Evolutionary conservation across 2,888 invertebrate genomes (phyloP), one percentile per base, ranked within the genome.

Genomic region (Dryococelus australis): DNA sequence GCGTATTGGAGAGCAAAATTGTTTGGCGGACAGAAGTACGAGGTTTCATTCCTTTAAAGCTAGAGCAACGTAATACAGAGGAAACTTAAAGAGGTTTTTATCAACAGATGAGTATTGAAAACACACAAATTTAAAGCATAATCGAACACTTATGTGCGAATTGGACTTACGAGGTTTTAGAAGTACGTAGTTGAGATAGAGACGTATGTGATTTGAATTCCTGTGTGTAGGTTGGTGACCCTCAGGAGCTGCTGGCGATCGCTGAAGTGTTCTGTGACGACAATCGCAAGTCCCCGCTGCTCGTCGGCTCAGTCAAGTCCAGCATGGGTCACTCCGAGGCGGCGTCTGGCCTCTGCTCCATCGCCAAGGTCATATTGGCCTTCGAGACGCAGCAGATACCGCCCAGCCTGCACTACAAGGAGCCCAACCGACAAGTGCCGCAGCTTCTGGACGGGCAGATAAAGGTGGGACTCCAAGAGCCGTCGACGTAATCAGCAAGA

Each of bases 271-370:
- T 94, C 90, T 95, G 95, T 90, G 91, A 92, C 79, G 91, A 92
- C 79, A 91, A 93, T 85, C 92, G 95, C 87, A 93, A 93, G 0
- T 93, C 94, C 0, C 94, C 95, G 0, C 92, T 96, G 1, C 92
- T 94, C 9, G 94, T 96, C 84, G 99, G 99, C 3, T 98, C 98
- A 0, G 95, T 98, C 53, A 99, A 99, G 92, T 98, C 98, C 0
- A 99, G 98, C 92, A 94, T 98, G 92, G 99, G 99, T 0, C 99
- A 99, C 92, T 95, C 97, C 0, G 99, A 99, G 91, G 96, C 98
- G 0, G 95, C 95, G 0, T 96, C 97, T 9, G 97, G 98, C 13
- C 91, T 95, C 65, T 93, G 94, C 84, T 93, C 94, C 9, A 90
- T 96, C 53, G 94, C 94, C 0, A 96, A 96, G 93, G 94, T 93